Percentiles rank a stretch among this genome's conserved stretches.
Conservation (phyloP, 1,140 invertebrate genomes). For the Drosophila parvula region DNA sequence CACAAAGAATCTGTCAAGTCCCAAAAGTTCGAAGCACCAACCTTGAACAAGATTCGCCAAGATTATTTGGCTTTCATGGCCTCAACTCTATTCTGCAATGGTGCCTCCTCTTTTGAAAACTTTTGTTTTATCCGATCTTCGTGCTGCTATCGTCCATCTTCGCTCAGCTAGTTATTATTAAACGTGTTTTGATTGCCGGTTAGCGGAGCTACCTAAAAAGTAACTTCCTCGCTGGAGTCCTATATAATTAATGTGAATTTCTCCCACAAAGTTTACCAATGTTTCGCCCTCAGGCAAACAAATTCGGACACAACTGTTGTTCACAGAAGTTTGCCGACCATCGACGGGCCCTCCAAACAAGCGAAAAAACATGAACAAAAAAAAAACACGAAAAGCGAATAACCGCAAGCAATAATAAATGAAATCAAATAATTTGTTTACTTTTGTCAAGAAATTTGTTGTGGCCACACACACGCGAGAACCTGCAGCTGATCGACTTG, state of each 20-base stretch:
- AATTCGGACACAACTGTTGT: constrained; percentile 24
- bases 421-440: constrained; percentile 77
- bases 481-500: neutral
- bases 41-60: neutral
- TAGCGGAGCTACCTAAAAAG: constrained; percentile 37
- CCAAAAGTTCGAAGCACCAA: neutral
- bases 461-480: constrained; percentile 37
- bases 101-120: neutral
- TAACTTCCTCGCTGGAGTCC: constrained; percentile 24
- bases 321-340: constrained; percentile 67
- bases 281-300: constrained; percentile 29
- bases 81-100: neutral
- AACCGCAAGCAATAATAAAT: constrained; percentile 63
- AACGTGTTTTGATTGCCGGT: constrained; percentile 59
- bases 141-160: constrained; percentile 19
- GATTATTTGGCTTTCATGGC: neutral
- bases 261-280: constrained; percentile 53
- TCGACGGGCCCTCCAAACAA: constrained; percentile 55
- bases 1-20: neutral
- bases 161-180: constrained; percentile 39
- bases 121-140: constrained; percentile 22
- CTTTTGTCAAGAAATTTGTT: constrained; percentile 66
- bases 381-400: constrained; percentile 28
- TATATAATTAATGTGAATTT: constrained; percentile 66
- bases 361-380: constrained; percentile 26